Base-by-base conservation (phyloP, 37 sponge, comb jelly and placozoan genomes). In the Aplysina aerophoba region DNA sequence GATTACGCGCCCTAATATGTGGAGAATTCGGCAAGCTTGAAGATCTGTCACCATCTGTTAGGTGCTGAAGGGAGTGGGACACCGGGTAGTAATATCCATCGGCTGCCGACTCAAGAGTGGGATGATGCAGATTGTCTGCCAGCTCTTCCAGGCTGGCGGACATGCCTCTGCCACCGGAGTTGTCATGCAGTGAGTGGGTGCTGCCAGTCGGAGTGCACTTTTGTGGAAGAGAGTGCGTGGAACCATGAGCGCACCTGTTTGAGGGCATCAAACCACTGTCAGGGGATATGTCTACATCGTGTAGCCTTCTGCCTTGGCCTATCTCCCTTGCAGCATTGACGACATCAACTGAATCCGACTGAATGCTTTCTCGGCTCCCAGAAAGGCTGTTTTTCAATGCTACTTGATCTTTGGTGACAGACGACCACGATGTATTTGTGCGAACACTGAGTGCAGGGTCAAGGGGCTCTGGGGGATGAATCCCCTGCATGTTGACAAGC, bases 371-470 rank as follows among this genome's bases (percentile, higher is more conserved):
- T 36, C 50, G 20, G 78, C 78, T 75, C 1, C 54, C 25, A 17
- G 44, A 24, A 20, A 75, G 53, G 78, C 40, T 75, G 38, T 75
- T 39, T 44, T 44, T 30, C 3, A 54, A 75, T 13, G 22, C 38
- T 2, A 16, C 54, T 36, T 50, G 37, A 24, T 75, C 54, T 36
- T 36, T 75, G 22, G 41, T 39, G 53, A 36, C 78, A 15, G 78
- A 75, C 44, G 78, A 75, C 78, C 78, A 75, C 1, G 78, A 75
- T 14, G 78, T 75, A 44, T 36, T 75, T 30, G 78, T 75, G 25
- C 78, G 44, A 44, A 75, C 40, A 44, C 78, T 75, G 54, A 75
- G 78, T 17, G 78, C 41, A 24, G 78, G 78, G 37, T 75, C 78
- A 53, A 75, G 11, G 2, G 78, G 78, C 78, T 75, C 78, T 3